Evolutionary conservation across 1,140 invertebrate genomes (phyloP), one percentile per base, ranked within the genome.

Genomic region (Ditylenchus dipsaci): DNA sequence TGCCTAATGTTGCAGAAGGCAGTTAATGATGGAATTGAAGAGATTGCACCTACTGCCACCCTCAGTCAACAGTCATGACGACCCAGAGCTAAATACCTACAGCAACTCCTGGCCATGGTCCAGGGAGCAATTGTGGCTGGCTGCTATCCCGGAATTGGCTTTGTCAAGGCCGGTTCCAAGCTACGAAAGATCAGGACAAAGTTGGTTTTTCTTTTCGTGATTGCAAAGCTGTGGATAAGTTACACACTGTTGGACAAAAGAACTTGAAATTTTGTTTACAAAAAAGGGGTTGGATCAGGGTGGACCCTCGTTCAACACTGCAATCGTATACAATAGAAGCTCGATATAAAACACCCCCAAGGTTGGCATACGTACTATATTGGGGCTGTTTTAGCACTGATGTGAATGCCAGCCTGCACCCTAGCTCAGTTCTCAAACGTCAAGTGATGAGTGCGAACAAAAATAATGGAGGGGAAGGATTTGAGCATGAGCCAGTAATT

Each of bases 91-190:
- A 13, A 80, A 83, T 63, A 49, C 13, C 26, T 80, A 72, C 42
- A 68, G 65, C 17, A n/a, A 67, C 26, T 73, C 63, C 19, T 82
- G 81, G 80, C 70, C 23, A 80, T 82, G 76, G 73, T 82, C 11
- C 80, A 83, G 63, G 81, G 63, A 13, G 76, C 72, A 26, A 82
- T 82, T 61, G 81, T 81, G 17, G 81, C 81, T 42, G 80, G 80
- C 8, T 81, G 73, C 49, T 83, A 79, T 72, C 80, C 80, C 21
- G 75, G 72, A 21, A 72, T 82, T 38, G 80, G 74, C n/a, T 68
- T 77, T 42, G 66, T 76, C 5, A 33, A 68, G 43, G 19, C 66
- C 0, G 78, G 73, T 11, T 30, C 63, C 13, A 81, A 79, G 49
- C 43, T 81, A 45, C 70, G 68, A 45, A 78, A 80, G 43, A 82